Conservation (phyloP, 2,888 invertebrate genomes). For the Nymphalis urticae region DNA sequence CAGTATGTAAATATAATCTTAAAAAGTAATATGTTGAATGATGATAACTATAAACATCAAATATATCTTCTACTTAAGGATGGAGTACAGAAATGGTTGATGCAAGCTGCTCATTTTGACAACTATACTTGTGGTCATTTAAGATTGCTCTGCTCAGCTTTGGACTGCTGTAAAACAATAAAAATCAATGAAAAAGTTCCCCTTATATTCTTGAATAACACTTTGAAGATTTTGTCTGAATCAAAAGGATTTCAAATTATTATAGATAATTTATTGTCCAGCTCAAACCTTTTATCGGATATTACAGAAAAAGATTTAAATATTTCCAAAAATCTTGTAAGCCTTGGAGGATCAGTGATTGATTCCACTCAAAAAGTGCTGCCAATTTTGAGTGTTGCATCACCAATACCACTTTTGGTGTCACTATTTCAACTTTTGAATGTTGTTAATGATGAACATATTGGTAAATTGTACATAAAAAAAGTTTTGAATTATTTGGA, state of each 20-base stretch:
- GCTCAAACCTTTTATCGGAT: conserved; percentile 71
- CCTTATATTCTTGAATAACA: conserved; percentile 57
- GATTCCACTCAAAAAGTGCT: conserved; percentile 63
- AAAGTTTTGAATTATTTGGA: conserved; percentile 67
- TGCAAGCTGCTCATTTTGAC: conserved; percentile 63
- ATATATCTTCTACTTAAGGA: conserved; percentile 67
- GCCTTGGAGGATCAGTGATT: conserved; percentile 59
- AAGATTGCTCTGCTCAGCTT: conserved; percentile 60
- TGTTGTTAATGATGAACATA: conserved; percentile 55
- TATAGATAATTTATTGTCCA: conserved; percentile 59
- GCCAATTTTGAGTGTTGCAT: conserved; percentile 61
- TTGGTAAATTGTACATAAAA: conserved; percentile 65
- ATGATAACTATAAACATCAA: conserved; percentile 58
- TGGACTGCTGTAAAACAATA: conserved; percentile 67
- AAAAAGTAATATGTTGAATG: conserved; percentile 47
- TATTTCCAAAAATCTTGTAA: conserved; percentile 62
- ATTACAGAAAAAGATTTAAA: conserved; percentile 61
- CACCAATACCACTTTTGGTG: conserved; percentile 68
- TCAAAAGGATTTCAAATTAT: conserved; percentile 73
- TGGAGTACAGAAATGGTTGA: conserved; percentile 75
- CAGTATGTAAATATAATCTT: conserved; percentile 67
- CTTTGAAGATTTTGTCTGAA: conserved; percentile 58
- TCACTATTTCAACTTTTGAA: conserved; percentile 65
- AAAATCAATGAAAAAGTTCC: conserved; percentile 56
- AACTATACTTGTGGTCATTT: conserved; percentile 74